These are phyloP conservation scores for Chrysopa pallens DNA, from an alignment of 1,140 invertebrate genomes.

Conservation along the genomic window DNA sequence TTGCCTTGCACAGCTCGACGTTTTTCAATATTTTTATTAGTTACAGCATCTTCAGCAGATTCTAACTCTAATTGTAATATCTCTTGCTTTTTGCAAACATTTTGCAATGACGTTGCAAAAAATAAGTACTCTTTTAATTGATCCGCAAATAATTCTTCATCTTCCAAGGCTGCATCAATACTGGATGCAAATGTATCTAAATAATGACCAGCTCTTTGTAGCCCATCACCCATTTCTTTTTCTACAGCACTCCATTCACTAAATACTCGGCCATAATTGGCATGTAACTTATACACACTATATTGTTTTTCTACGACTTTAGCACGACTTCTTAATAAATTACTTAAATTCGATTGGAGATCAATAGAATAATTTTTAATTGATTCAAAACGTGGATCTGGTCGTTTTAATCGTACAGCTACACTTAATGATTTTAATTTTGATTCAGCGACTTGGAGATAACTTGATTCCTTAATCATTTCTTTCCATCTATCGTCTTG, in stretches of 20 bases:
- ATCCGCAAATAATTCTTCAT: conserved; percentile 67
- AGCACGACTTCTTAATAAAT: conserved; percentile 37
- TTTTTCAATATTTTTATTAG: conserved; percentile 29
- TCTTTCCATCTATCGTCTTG: conserved; percentile 60
- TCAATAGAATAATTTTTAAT: conserved; percentile 59
- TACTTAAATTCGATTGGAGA: conserved; percentile 42
- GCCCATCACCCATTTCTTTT: conserved; percentile 62
- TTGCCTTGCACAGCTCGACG: conserved; percentile 41
- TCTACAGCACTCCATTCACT: conserved; percentile 76
- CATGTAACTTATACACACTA: conserved; percentile 63
- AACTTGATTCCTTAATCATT: conserved; percentile 21
- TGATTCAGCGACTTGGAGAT: conserved; percentile 51
- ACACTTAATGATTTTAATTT: conserved; percentile 59
- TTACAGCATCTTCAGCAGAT: conserved; percentile 41
- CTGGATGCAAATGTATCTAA: conserved; percentile 60
- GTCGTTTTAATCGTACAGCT: conserved; percentile 51
- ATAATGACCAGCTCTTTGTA: conserved; percentile 47
- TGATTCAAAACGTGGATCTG: conserved; percentile 54
- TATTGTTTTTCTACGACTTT: conserved; percentile 58
- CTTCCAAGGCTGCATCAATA: conserved; percentile 58
- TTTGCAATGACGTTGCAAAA: conserved; percentile 53
- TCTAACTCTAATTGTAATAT: conserved; percentile 53
- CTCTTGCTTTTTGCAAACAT: conserved; percentile 55
- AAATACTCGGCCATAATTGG: conserved; percentile 64
- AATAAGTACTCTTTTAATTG: conserved; percentile 73